Evolutionary conservation across 1,140 invertebrate species (phyloP).

Genomic region (Solen grandis): DNA sequence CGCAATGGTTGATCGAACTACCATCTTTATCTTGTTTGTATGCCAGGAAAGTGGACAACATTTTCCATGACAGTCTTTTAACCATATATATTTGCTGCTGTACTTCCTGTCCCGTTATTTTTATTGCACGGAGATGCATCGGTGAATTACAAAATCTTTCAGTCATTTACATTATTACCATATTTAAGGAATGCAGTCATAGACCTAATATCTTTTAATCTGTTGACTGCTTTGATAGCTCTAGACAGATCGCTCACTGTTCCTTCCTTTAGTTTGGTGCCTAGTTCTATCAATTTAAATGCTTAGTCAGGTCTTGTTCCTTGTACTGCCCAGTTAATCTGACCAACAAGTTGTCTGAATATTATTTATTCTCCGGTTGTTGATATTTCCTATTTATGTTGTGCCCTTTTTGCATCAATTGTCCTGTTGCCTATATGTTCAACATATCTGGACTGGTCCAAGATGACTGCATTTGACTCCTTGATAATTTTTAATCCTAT

Average conservation of each 20-base stretch:
- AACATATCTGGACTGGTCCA: constrained; percentile 42
- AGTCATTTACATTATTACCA: constrained; percentile 8
- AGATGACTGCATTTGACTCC: constrained; percentile 32
- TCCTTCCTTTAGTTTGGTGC: constrained; percentile 36
- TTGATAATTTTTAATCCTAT: constrained; percentile 53
- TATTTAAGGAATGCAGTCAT: constrained; percentile 11
- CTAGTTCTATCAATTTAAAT: constrained; percentile 37
- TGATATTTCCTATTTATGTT: constrained; percentile 23
- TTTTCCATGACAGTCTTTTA: constrained; percentile 37
- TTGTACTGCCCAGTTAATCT: constrained; percentile 45
- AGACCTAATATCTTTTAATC: constrained; percentile 32
- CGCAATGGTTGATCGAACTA: constrained; percentile 39
- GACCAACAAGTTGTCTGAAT: constrained; percentile 25
- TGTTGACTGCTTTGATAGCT: constrained; percentile 34
- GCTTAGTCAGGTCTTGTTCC: constrained; percentile 41
- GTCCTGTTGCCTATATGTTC: neutral
- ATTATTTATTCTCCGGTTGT: constrained; percentile 16
- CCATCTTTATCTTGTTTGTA: constrained; percentile 26
- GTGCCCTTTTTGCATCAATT: neutral
- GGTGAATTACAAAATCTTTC: constrained; percentile 44
- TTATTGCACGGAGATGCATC: constrained; percentile 53
- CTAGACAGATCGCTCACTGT: constrained; percentile 28
- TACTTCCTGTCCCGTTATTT: constrained; percentile 53
- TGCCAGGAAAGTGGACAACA: no score
- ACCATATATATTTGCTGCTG: constrained; percentile 39